These are phyloP conservation scores for Cotesia vestalis DNA, from an alignment of 1,140 invertebrate species.

Conservation along the genomic window DNA sequence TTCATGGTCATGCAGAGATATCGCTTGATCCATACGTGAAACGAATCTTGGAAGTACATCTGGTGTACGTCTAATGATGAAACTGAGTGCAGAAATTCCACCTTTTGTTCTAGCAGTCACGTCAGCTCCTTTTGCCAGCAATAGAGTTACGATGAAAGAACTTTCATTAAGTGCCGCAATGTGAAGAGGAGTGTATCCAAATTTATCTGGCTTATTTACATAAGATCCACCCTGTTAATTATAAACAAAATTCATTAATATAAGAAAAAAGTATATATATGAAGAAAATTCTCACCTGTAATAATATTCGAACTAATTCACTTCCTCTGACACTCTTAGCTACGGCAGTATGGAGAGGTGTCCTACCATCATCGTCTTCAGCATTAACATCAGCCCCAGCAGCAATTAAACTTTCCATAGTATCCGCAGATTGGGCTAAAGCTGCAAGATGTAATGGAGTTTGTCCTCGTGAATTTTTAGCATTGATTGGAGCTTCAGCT, in stretches of 20 bases:
- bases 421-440: slow-evolving; percentile 77
- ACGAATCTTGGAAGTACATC: slow-evolving; percentile 79
- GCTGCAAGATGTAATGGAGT: slow-evolving; percentile 82
- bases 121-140: slow-evolving; percentile 82
- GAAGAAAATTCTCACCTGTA: slow-evolving; percentile 49
- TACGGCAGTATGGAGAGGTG: slow-evolving; percentile 81
- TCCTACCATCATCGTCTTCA: slow-evolving; percentile 75
- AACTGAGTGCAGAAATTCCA: slow-evolving; percentile 79
- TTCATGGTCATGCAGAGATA: slow-evolving; percentile 82
- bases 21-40: slow-evolving; percentile 77
- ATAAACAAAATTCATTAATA: neutral
- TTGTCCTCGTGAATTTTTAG: slow-evolving; percentile 76
- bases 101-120: slow-evolving; percentile 83
- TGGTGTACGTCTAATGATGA: slow-evolving; percentile 82
- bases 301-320: slow-evolving; percentile 74
- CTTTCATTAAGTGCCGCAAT: slow-evolving; percentile 86
- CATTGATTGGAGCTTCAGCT: slow-evolving; percentile 74
- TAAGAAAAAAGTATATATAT: neutral
- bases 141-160: slow-evolving; percentile 76
- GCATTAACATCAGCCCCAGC: slow-evolving; percentile 72
- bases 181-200: slow-evolving; percentile 83
- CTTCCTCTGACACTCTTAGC: slow-evolving; percentile 77
- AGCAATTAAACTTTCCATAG: slow-evolving; percentile 73
- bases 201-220: slow-evolving; percentile 80
- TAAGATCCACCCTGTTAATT: slow-evolving; percentile 73